Evolutionary conservation across 2,888 invertebrate species (phyloP).

Genomic region (Eupithecia dodoneata): DNA sequence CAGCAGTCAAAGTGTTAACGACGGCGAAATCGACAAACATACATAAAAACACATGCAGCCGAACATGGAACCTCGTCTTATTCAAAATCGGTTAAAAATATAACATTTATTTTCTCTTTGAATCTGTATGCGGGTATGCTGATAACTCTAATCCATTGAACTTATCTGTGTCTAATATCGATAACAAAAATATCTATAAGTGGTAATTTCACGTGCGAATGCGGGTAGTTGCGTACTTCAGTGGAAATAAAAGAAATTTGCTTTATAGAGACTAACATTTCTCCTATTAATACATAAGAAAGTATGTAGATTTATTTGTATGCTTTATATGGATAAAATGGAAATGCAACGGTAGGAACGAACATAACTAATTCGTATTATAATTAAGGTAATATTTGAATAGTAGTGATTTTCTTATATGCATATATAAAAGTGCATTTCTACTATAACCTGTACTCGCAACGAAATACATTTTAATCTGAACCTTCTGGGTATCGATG

Average conservation of each 20-base stretch:
- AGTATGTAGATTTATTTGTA: slow-evolving; percentile 1
- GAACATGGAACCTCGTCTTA: no score
- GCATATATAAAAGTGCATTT: neutral
- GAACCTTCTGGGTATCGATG: neutral
- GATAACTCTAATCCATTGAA: slow-evolving; percentile 16
- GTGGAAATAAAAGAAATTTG: neutral
- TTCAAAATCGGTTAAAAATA: neutral
- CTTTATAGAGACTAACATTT: neutral
- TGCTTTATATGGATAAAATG: neutral
- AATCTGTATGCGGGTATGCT: neutral
- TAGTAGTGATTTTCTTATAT: neutral
- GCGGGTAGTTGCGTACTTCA: slow-evolving; percentile 10
- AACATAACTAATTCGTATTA: neutral
- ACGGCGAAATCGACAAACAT: no score
- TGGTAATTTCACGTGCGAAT: slow-evolving; percentile 3
- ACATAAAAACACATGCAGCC: no score
- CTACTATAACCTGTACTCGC: neutral
- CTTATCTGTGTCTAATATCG: slow-evolving; percentile 33
- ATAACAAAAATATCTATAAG: slow-evolving; percentile 16
- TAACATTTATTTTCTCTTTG: neutral
- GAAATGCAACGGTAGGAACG: neutral
- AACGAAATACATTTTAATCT: no score
- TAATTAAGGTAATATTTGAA: neutral
- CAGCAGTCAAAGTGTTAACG: no score
- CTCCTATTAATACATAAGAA: neutral